Conservation (phyloP, 2,888 invertebrate species). For the Uropetala carovei region DNA sequence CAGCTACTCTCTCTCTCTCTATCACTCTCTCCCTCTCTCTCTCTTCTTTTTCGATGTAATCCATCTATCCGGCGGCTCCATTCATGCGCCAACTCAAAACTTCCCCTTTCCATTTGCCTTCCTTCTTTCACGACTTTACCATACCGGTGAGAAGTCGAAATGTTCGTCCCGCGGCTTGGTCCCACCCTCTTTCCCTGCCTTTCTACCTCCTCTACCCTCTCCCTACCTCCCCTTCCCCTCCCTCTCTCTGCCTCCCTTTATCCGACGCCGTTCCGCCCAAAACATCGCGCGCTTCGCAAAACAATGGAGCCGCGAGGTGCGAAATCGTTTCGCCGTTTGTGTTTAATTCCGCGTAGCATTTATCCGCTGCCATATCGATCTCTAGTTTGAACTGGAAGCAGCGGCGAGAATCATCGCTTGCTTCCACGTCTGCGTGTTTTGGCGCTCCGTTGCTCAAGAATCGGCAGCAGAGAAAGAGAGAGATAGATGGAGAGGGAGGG, state of each 20-base stretch:
- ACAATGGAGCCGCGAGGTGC: constrained; percentile 10
- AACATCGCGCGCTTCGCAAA: background rate
- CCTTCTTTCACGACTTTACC: background rate
- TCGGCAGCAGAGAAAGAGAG: background rate
- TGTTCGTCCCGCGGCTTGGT: background rate
- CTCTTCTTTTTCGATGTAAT: background rate
- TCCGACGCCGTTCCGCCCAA: background rate
- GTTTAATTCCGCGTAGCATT: constrained; percentile 4
- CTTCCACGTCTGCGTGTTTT: background rate
- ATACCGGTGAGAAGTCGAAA: constrained; percentile 4
- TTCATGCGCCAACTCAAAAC: background rate
- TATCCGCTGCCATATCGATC: background rate
- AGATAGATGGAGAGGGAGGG: background rate
- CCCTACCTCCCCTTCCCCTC: background rate
- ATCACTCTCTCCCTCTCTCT: background rate
- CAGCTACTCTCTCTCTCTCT: background rate
- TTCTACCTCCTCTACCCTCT: too few relatives aligned
- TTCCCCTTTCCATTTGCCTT: background rate
- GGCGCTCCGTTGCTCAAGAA: background rate
- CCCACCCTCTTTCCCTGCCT: background rate
- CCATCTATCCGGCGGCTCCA: too few relatives aligned
- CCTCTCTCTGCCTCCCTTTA: background rate
- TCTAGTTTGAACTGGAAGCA: background rate
- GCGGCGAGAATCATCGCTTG: background rate
- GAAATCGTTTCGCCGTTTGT: background rate